Percentiles rank a stretch among this genome's conserved stretches.
Conservation (phyloP, 2,888 invertebrate species). For the Halictus ligatus region DNA sequence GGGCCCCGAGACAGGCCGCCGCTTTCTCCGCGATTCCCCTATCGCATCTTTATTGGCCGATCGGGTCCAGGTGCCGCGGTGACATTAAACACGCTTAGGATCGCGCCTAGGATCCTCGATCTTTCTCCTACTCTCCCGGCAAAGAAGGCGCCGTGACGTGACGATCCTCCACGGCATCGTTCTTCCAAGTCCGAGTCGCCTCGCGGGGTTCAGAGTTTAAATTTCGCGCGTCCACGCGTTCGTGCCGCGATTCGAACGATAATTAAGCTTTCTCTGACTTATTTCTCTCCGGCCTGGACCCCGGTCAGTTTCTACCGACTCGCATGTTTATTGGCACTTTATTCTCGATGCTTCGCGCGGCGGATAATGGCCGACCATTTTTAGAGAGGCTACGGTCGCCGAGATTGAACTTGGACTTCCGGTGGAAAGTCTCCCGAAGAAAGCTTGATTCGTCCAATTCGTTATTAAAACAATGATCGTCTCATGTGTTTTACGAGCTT, state of each 20-base stretch:
- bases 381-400: neutral
- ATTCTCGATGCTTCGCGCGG: neutral
- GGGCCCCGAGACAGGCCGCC: constrained; percentile 56
- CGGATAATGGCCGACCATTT: neutral
- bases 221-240: constrained; percentile 36
- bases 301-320: constrained; percentile 37
- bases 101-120: constrained; percentile 56
- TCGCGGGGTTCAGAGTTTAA: constrained; percentile 45
- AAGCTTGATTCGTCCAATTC: neutral
- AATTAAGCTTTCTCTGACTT: constrained; percentile 56
- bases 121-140: constrained; percentile 42
- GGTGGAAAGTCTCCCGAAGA: neutral
- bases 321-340: constrained; percentile 50
- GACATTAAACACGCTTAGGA: constrained; percentile 67
- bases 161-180: constrained; percentile 32
- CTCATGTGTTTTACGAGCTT: neutral
- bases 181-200: constrained; percentile 37
- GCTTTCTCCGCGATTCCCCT: constrained; percentile 76
- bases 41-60: constrained; percentile 73
- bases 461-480: neutral
- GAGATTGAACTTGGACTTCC: neutral
- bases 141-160: constrained; percentile 36
- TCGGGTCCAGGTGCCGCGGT: constrained; percentile 66
- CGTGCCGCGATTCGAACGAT: constrained; percentile 41
- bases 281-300: constrained; percentile 18